phyloP scores from a whole-genome alignment of 23 tunicate genomes.

The Trididemnum nubilum region DNA sequence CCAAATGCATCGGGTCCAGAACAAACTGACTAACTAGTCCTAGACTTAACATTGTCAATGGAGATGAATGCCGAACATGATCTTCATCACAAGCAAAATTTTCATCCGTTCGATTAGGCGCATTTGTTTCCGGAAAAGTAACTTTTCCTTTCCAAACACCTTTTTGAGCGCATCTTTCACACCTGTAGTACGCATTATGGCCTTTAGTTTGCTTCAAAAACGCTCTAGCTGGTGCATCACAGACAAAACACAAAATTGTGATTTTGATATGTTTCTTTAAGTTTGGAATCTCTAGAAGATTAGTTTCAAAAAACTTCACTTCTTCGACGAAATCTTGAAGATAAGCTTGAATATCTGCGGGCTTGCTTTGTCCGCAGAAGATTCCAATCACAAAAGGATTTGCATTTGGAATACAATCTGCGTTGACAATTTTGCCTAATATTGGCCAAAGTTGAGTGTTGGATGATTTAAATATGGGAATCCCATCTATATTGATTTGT shows the following conservation, averaged over 20 bases:
- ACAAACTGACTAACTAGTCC: slow-evolving; percentile 48
- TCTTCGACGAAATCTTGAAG: slow-evolving; percentile 49
- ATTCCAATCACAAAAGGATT: slow-evolving; percentile 43
- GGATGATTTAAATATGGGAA: slow-evolving; percentile 49
- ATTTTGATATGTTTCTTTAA: neutral
- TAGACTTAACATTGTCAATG: slow-evolving; percentile 10
- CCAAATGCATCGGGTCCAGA: slow-evolving; percentile 19
- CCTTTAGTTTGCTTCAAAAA: slow-evolving; percentile 37
- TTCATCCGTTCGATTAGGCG: slow-evolving; percentile 33
- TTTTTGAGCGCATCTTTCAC: slow-evolving; percentile 38
- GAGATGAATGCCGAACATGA: slow-evolving; percentile 15
- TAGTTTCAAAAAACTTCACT: slow-evolving; percentile 12
- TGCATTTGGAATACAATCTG: neutral
- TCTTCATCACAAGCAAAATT: slow-evolving; percentile 27
- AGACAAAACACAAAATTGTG: slow-evolving; percentile 23
- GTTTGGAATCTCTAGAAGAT: slow-evolving; percentile 1
- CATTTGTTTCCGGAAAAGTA: slow-evolving; percentile 19
- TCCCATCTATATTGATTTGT: slow-evolving; percentile 55
- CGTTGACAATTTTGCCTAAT: slow-evolving; percentile 21
- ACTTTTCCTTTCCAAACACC: slow-evolving; percentile 44
- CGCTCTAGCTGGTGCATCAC: slow-evolving; percentile 60
- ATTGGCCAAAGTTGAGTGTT: slow-evolving; percentile 51
- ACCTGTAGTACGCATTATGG: slow-evolving; percentile 44
- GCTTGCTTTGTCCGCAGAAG: slow-evolving; percentile 35
- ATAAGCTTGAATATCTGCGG: slow-evolving; percentile 29